A percentile compares a stretch with the other conserved stretches of the same genome.
Evolutionary conservation across 30 jellyfish, hydroid and myxozoan genomes (phyloP).

Genomic region (Pelagia noctiluca): DNA sequence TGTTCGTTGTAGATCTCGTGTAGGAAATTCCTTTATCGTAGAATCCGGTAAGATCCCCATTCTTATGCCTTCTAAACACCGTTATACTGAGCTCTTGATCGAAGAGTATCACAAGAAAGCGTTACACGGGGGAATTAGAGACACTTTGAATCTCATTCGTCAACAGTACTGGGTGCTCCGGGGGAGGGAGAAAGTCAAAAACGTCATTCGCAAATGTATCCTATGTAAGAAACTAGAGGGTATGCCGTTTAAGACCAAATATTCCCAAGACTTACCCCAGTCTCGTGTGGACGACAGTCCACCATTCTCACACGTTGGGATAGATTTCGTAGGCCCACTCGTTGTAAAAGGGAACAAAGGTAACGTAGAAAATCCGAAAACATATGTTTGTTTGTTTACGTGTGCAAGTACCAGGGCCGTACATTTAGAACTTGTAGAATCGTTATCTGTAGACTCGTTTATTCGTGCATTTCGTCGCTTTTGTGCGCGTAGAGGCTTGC

Average conservation of each 20-base stretch:
- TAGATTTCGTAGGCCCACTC: conserved; percentile 58
- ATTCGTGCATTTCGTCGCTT: conserved; percentile 18
- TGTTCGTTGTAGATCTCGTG: conserved; percentile 7
- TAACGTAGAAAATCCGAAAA: too few relatives aligned
- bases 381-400: conserved; percentile 47
- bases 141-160: not conserved
- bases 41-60: conserved; percentile 11
- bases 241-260: conserved; percentile 19
- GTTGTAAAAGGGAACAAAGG: conserved; percentile 8
- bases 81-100: not conserved
- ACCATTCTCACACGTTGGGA: conserved; percentile 55
- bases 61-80: not conserved
- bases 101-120: conserved; percentile 12
- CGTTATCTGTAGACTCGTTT: conserved; percentile 17
- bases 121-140: conserved; percentile 8
- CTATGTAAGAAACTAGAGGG: conserved; percentile 32
- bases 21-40: not conserved
- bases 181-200: conserved; percentile 20
- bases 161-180: conserved; percentile 28
- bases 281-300: conserved; percentile 66
- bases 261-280: conserved; percentile 37
- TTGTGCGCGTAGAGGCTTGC: too few relatives aligned
- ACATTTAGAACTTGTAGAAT: conserved; percentile 39
- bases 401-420: conserved; percentile 64
- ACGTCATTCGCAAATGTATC: conserved; percentile 1